Conservation (phyloP, 1,140 invertebrate genomes). For the Drosophila ananassae region DNA sequence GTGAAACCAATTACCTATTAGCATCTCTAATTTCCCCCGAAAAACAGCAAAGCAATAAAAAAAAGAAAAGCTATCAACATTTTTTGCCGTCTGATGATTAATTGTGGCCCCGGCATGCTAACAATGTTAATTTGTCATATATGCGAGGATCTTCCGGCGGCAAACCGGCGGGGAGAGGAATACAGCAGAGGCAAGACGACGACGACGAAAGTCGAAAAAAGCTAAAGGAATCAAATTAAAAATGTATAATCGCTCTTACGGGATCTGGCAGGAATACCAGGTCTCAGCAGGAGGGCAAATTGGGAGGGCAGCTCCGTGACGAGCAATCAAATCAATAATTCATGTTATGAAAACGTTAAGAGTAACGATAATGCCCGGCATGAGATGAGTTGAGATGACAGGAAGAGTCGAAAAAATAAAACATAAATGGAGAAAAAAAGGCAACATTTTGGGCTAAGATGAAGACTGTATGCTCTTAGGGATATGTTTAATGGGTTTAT, state of each 20-base stretch:
- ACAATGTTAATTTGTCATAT: constrained; percentile 81
- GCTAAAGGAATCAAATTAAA: constrained; percentile 77
- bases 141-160: constrained; percentile 54
- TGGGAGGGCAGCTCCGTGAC: constrained; percentile 20
- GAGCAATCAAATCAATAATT: constrained; percentile 81
- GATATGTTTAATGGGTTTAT: too few relatives aligned
- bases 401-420: neutral
- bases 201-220: constrained; percentile 19
- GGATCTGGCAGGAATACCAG: constrained; percentile 24
- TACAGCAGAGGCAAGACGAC: constrained; percentile 8
- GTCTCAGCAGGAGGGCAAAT: neutral
- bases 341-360: constrained; percentile 71
- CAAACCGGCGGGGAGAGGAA: constrained; percentile 3
- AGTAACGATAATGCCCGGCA: constrained; percentile 62
- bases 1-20: neutral
- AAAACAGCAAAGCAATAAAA: neutral
- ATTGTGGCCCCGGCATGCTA: constrained; percentile 69
- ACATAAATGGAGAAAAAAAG: neutral
- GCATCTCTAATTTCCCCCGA: neutral
- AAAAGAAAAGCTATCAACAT: neutral
- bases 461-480: neutral
- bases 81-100: constrained; percentile 59
- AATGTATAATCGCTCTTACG: constrained; percentile 72
- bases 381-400: constrained; percentile 12
- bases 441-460: neutral